Base-by-base conservation (phyloP, 2,888 invertebrate genomes). In the Zaprionus lineosus region DNA sequence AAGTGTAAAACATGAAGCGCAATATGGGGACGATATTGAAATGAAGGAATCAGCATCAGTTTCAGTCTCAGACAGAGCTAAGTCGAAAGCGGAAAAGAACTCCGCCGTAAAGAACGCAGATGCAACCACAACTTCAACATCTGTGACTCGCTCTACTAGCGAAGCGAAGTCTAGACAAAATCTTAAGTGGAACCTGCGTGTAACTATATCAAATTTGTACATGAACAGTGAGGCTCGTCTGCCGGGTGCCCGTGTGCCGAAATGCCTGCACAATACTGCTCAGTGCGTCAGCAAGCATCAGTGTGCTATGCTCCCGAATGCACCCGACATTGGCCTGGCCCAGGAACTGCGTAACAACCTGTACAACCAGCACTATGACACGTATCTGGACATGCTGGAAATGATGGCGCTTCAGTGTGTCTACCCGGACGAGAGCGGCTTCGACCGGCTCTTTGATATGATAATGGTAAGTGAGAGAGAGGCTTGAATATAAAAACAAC, bases 371-470 rank as follows among this genome's bases (percentile, higher is more conserved):
- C 75, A 84, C 1, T 88, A 89, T 24, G 73, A 86, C 0, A 74
- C 84, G 0, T 90, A 85, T 29, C 61, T 88, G 3, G 85, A 84
- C 29, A 72, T 85, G 3, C 70, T 88, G 0, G 77, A 79, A 34
- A 73, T 73, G 40, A 84, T 88, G 74, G 86, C 86, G 9, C 52
- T 82, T n/a, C 85, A 85, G n/a, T 70, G 70, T 0, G 86, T 88
- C 16, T 90, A 83, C 47, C 89, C 90, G 0, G 89, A 88, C 0
- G 87, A 88, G 31, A 66, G 74, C 0, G 75, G 86, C 1, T 68
- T 90, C 3, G 84, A 84, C 12, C 78, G 82, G 14, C 74, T 90
- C 1, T 70, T 90, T 1, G 88, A 90, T 39, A 52, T 90, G 52
- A 52, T 87, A 11, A 77, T 89, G 82, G 89, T 89, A 60, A 67